Evolutionary conservation across 2,113 vertebrate genomes (phyloP).

Genomic region (Tragelaphus imberbis): DNA sequence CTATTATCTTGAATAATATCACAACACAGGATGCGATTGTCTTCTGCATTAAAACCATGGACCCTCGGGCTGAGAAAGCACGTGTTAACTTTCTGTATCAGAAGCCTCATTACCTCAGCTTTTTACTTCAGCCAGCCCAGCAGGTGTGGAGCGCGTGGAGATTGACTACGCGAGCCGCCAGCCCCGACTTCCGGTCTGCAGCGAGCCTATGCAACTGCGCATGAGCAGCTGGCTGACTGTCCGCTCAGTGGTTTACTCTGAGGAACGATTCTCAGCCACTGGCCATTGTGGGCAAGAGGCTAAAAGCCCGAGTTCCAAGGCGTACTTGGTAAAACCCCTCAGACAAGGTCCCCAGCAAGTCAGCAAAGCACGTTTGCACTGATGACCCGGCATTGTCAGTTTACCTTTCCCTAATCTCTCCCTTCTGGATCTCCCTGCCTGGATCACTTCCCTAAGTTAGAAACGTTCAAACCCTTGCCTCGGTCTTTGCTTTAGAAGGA

Average conservation of each 20-base stretch:
- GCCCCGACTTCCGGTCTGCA: rapidly evolving
- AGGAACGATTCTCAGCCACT: rapidly evolving
- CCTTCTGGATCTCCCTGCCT: background rate
- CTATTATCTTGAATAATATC: background rate
- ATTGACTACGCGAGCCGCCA: rapidly evolving
- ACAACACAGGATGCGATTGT: background rate
- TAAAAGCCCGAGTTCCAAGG: background rate
- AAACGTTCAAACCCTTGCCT: background rate
- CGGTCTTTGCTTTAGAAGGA: background rate
- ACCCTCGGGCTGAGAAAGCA: background rate
- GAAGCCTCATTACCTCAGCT: background rate
- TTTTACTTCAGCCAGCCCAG: background rate
- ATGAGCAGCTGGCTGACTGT: background rate
- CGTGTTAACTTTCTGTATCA: rapidly evolving
- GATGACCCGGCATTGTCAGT: background rate
- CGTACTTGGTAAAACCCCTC: background rate
- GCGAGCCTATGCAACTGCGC: rapidly evolving
- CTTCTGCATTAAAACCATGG: background rate
- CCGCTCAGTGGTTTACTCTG: rapidly evolving
- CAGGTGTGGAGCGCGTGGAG: background rate
- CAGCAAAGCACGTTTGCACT: background rate
- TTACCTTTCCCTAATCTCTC: background rate
- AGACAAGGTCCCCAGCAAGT: background rate
- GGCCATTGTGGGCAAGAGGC: rapidly evolving
- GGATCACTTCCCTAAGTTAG: background rate